Evolutionary conservation across 1,140 invertebrate species (phyloP), one percentile per base, ranked within the genome.

Genomic region (Steinernema feltiae): DNA sequence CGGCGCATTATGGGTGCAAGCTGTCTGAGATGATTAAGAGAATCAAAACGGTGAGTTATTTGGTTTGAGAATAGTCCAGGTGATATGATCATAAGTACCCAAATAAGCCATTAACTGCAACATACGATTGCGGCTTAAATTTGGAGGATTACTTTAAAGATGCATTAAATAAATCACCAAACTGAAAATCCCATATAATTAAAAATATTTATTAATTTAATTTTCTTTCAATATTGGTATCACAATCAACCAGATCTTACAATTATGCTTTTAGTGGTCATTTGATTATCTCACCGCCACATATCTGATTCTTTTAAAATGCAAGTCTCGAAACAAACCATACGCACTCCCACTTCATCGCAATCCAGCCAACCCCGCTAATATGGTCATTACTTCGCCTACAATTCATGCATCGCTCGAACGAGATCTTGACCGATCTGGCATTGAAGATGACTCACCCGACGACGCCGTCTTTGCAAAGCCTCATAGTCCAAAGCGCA

Each of bases 271-370:
- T 48, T 88, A 90, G 85, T 90, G 90, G 88, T 89, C 90, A 73
- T 92, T 91, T 82, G 92, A 93, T 86, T 92, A 93, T 85, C 87
- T 90, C 82, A 92, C 91, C 18, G 91, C 92, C 1, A 93, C 92
- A 7, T 94, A 94, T 87, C 89, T 92, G 71, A 85, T 93, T 30
- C 86, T 94, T 27, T 79, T 91, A 18, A 88, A 89, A 48, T 90
- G 90, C 78, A 93, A 93, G 86, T 86, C 88, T 77, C 89, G 89
- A 74, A 90, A 91, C 15, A 24, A 76, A 31, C 71, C 71, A 29
- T 75, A 85, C 73, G 35, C 69, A 18, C 74, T 85, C 1, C 85
- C 84, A 3, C 69, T 70, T 29, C 74, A 78, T 41, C 73, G 75
- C 35, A 46, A 69, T 21, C 30, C 35, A 1, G 72, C 0, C 1